These are phyloP conservation scores for Sebastes paucispinis DNA, from an alignment of 2,797 vertebrate genomes.

Conservation along the genomic window DNA sequence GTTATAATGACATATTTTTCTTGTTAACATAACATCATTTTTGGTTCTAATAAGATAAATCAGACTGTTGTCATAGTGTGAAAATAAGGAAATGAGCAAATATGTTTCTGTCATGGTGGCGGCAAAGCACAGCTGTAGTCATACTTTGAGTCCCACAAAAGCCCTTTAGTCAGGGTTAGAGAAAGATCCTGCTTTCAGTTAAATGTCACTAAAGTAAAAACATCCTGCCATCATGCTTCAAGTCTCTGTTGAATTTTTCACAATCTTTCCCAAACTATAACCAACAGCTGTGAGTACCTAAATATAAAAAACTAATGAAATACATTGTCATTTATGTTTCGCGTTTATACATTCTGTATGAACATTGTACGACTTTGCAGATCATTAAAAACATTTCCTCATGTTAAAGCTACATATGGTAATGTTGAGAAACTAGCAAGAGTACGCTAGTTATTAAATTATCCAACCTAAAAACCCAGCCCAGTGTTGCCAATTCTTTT, in stretches of 20 bases:
- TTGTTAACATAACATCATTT: not conserved
- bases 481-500: too few species aligned
- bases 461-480: too few species aligned
- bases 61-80: not conserved
- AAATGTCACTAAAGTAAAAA: not conserved
- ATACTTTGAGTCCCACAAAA: not conserved
- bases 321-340: not conserved
- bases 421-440: too few species aligned
- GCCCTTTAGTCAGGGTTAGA: not conserved
- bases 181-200: not conserved
- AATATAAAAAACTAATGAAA: not conserved
- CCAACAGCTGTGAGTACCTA: not conserved
- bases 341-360: not conserved
- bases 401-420: accelerated
- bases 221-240: not conserved
- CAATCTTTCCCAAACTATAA: not conserved
- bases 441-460: too few species aligned
- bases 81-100: not conserved
- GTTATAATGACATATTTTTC: not conserved
- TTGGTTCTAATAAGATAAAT: not conserved
- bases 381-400: not conserved
- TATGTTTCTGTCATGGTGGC: not conserved
- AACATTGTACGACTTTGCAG: not conserved
- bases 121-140: not conserved
- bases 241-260: not conserved